Conservation (phyloP, 1,140 invertebrate species). For the Heliconius hewitsoni region DNA sequence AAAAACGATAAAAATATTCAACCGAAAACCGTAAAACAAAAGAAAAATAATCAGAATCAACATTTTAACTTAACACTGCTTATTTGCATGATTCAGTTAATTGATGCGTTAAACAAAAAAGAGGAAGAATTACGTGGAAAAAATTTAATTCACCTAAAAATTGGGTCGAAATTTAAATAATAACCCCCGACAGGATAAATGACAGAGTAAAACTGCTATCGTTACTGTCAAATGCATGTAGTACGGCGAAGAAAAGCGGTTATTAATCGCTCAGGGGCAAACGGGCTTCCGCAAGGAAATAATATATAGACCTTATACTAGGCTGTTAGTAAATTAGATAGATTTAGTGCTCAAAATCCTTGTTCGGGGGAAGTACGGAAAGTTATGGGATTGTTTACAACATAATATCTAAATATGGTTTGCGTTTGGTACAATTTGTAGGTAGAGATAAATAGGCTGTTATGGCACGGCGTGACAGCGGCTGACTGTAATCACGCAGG, state of each 20-base stretch:
- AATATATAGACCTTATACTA: conserved; percentile 62
- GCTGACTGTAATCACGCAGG: too few relatives aligned
- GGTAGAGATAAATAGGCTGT: background rate
- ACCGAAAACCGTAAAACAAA: too few relatives aligned
- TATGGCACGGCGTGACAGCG: background rate
- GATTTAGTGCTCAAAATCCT: conserved; percentile 25
- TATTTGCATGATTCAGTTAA: conserved; percentile 41
- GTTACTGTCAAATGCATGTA: conserved; percentile 73
- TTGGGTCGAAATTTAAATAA: conserved; percentile 51
- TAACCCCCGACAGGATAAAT: conserved; percentile 58
- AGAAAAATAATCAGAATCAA: conserved; percentile 15
- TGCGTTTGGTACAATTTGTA: background rate
- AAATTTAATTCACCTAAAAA: conserved; percentile 41
- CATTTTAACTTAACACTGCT: conserved; percentile 36
- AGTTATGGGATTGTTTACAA: background rate
- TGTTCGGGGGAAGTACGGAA: background rate
- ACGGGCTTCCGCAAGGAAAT: conserved; percentile 55
- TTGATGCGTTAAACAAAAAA: conserved; percentile 41
- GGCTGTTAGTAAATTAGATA: conserved; percentile 43
- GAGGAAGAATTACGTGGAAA: conserved; percentile 35
- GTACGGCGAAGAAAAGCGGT: conserved; percentile 62
- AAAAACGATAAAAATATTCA: background rate
- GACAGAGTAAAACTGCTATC: conserved; percentile 68
- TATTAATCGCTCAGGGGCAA: conserved; percentile 67
- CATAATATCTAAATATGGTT: background rate